phyloP scores from a whole-genome alignment of 2,888 invertebrate species.

The Apodemia duryi region DNA sequence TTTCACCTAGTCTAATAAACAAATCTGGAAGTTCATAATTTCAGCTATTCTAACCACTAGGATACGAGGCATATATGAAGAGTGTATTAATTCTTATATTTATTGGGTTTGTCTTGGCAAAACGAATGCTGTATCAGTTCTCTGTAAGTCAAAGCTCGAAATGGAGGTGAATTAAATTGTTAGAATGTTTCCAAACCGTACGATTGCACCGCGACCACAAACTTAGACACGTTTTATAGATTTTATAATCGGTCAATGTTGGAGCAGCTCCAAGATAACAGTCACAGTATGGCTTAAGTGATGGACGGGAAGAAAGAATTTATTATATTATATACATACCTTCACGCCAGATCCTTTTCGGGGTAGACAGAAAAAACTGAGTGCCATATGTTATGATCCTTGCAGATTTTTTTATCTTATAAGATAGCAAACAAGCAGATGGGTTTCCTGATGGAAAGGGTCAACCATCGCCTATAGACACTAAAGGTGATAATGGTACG shows the following conservation, averaged over 20 bases:
- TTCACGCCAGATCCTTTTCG: too few species aligned
- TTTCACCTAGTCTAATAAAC: too few species aligned
- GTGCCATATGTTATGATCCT: too few species aligned
- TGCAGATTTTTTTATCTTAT: too few species aligned
- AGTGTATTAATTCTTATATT: neutral
- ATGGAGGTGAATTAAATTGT: slow-evolving; percentile 18
- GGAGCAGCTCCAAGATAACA: slow-evolving; percentile 52
- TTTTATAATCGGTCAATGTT: slow-evolving; percentile 66
- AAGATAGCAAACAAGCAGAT: too few species aligned
- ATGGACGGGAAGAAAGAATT: neutral
- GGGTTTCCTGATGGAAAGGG: too few species aligned
- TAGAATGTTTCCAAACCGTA: slow-evolving; percentile 34
- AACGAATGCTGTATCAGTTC: neutral
- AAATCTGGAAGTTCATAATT: too few species aligned
- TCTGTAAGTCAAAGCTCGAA: neutral
- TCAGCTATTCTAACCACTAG: too few species aligned
- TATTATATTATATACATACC: neutral
- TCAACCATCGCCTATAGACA: too few species aligned
- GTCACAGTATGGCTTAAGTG: slow-evolving; percentile 31
- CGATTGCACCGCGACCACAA: slow-evolving; percentile 43
- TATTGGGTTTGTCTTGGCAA: neutral
- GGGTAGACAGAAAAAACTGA: too few species aligned
- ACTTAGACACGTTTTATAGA: slow-evolving; percentile 61
- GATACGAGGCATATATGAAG: neutral
- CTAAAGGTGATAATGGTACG: too few species aligned